These are phyloP conservation scores for Pseudomugil gertrudae DNA, from an alignment of 2,797 vertebrate genomes.

Conservation along the genomic window DNA sequence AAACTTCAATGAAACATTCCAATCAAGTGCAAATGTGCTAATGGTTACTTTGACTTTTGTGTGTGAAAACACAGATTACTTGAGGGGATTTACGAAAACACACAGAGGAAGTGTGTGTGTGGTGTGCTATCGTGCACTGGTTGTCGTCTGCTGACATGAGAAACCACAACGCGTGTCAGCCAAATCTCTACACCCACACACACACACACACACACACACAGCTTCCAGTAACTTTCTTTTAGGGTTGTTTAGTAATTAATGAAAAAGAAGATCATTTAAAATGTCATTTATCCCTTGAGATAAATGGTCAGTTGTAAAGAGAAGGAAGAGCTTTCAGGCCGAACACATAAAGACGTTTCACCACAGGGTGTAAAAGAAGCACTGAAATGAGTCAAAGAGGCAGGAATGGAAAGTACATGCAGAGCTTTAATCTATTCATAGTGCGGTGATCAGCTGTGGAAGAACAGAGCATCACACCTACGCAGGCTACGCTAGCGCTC, in stretches of 20 bases:
- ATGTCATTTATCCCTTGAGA: not conserved
- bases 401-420: conserved; percentile 10
- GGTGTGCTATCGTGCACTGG: conserved; percentile 32
- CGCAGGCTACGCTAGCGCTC: conserved; percentile 32
- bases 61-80: conserved; percentile 10
- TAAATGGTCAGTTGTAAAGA: not conserved
- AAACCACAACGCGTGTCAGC: conserved; percentile 51
- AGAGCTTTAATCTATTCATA: conserved; percentile 40
- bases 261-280: conserved; percentile 1
- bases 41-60: conserved; percentile 20
- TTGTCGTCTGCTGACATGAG: conserved; percentile 21
- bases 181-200: not conserved
- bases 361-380: not conserved
- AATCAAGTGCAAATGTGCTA: conserved; percentile 4
- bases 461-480: conserved; percentile 48
- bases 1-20: conserved; percentile 14
- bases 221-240: not conserved
- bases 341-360: conserved; percentile 16
- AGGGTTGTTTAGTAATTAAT: not conserved
- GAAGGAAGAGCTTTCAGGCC: not conserved
- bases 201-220: not conserved
- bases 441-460: conserved; percentile 20
- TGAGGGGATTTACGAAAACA: not conserved
- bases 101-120: conserved; percentile 33
- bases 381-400: conserved; percentile 26